phyloP scores from a whole-genome alignment of 1,140 invertebrate genomes.

The Rhynchophorus ferrugineus region DNA sequence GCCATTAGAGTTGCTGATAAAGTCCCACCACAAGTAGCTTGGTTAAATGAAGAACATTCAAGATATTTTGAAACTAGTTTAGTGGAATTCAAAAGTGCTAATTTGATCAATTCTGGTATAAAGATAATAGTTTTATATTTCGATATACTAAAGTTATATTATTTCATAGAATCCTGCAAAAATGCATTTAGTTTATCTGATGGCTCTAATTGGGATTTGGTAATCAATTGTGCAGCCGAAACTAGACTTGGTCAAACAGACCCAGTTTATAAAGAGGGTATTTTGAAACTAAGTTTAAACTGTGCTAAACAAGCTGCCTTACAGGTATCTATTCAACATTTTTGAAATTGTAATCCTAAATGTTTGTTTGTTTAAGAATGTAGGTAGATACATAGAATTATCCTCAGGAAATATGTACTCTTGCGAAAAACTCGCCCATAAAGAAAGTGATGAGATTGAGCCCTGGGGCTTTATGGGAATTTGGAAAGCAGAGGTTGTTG shows the following conservation, averaged over 20 bases:
- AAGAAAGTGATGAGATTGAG: conserved; percentile 66
- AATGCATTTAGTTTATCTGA: conserved; percentile 59
- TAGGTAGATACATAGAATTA: conserved; percentile 72
- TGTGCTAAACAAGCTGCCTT: conserved; percentile 71
- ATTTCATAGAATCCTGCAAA: conserved; percentile 64
- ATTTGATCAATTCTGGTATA: conserved; percentile 80
- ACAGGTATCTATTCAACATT: conserved; percentile 28
- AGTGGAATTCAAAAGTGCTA: conserved; percentile 85
- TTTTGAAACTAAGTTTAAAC: conserved; percentile 73
- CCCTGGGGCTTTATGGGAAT: conserved; percentile 78
- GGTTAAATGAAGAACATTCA: conserved; percentile 69
- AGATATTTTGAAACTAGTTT: conserved; percentile 61
- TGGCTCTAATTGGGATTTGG: conserved; percentile 59
- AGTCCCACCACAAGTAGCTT: conserved; percentile 84
- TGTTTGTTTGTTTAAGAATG: conserved; percentile 37
- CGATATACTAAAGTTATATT: too few relatives aligned
- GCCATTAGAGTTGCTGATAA: conserved; percentile 80
- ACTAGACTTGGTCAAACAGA: conserved; percentile 82
- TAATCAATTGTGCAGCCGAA: conserved; percentile 85
- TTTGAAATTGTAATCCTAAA: background rate
- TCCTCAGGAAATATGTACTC: conserved; percentile 75
- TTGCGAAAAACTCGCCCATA: conserved; percentile 68
- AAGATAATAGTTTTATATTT: too few relatives aligned
- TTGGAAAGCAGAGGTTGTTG: conserved; percentile 53
- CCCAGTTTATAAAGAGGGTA: conserved; percentile 83